phyloP scores from a whole-genome alignment of 2,888 invertebrate genomes.

The Omphaloscelis lunosa region DNA sequence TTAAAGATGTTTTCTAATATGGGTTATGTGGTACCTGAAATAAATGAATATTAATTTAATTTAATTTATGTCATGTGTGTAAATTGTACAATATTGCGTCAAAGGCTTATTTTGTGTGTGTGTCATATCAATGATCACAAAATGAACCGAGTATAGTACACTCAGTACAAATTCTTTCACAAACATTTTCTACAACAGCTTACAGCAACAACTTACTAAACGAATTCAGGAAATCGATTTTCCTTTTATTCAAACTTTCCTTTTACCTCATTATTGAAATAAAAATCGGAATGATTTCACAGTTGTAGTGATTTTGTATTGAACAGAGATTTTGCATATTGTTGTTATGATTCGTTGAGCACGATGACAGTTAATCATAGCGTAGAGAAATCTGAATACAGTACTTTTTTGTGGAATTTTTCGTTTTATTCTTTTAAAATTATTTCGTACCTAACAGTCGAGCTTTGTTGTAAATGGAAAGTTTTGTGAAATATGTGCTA shows the following conservation, averaged over 20 bases:
- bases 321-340: constrained; percentile 29
- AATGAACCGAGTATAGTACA: background rate
- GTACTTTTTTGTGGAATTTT: background rate
- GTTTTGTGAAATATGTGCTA: constrained; percentile 34
- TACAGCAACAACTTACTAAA: constrained; percentile 3
- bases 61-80: background rate
- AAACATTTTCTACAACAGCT: background rate
- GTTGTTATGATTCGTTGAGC: constrained; percentile 22
- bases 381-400: constrained; percentile 2
- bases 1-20: no score
- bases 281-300: constrained; percentile 29
- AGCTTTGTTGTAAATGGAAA: constrained; percentile 37
- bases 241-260: background rate
- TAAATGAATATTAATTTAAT: no score
- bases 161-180: background rate
- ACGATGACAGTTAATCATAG: constrained; percentile 12
- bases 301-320: constrained; percentile 25
- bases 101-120: background rate
- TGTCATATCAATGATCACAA: background rate
- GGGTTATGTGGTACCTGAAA: no score
- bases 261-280: constrained; percentile 27
- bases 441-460: constrained; percentile 10
- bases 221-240: constrained; percentile 23
- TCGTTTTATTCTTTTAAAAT: constrained; percentile 24
- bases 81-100: background rate